These are phyloP conservation scores for Oncorhynchus masou DNA, from an alignment of 2,113 vertebrate species.

Conservation along the genomic window DNA sequence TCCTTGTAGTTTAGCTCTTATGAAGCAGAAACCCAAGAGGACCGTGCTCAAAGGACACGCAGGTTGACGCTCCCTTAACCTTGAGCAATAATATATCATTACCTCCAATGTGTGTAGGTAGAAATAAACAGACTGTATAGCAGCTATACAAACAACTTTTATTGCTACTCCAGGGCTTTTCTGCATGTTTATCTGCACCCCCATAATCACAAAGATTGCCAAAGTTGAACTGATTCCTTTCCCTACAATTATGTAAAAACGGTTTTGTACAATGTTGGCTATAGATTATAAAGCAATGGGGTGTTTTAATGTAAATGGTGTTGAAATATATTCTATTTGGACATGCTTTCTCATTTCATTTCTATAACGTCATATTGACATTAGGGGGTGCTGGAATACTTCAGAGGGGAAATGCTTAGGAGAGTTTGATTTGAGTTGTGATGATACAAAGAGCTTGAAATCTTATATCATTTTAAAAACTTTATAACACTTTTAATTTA, in stretches of 20 bases:
- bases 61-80: constrained; percentile 51
- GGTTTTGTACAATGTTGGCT: not conserved
- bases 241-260: too few relatives aligned
- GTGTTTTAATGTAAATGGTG: too few relatives aligned
- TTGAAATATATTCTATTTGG: too few relatives aligned
- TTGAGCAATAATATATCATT: constrained; percentile 68
- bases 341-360: not conserved
- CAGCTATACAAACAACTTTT: constrained; percentile 66
- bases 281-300: too few relatives aligned
- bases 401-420: constrained; percentile 51
- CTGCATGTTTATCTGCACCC: constrained; percentile 57
- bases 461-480: constrained; percentile 10
- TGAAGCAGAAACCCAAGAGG: constrained; percentile 66
- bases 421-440: constrained; percentile 13
- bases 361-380: constrained; percentile 63
- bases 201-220: constrained; percentile 32
- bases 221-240: not conserved
- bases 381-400: constrained; percentile 81
- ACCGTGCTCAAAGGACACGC: constrained; percentile 55
- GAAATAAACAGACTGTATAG: constrained; percentile 54
- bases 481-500: not conserved
- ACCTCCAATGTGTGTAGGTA: constrained; percentile 40
- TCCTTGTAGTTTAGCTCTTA: constrained; percentile 56
- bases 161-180: constrained; percentile 67
- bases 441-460: not conserved